A percentile compares a stretch with the other conserved stretches of the same genome.
These are phyloP conservation scores for Carapus acus DNA, from an alignment of 2,797 vertebrate species.

Conservation along the genomic window DNA sequence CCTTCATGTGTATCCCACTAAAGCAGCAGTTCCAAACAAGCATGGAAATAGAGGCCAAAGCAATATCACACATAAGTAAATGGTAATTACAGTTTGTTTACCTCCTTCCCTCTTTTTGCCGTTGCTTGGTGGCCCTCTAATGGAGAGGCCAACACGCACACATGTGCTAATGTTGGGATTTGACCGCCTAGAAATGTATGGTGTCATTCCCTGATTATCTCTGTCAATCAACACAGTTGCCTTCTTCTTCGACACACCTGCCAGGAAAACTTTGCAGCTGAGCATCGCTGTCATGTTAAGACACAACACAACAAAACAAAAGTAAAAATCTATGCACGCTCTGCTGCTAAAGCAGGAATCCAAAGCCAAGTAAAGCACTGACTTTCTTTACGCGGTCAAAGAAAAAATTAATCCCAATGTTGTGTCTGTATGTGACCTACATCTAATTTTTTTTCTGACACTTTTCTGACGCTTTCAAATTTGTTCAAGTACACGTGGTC, in stretches of 20 bases:
- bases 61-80: slow-evolving; percentile 11
- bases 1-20: background rate
- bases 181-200: background rate
- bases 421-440: no score
- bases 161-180: background rate
- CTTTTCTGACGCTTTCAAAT: no score
- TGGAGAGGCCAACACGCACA: background rate
- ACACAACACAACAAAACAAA: slow-evolving; percentile 3
- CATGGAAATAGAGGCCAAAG: background rate
- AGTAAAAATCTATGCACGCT: background rate
- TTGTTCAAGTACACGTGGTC: no score
- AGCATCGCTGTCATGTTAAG: background rate
- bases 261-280: background rate
- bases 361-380: no score
- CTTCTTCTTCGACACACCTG: background rate
- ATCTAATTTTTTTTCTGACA: no score
- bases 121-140: slow-evolving; percentile 2
- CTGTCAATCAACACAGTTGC: background rate
- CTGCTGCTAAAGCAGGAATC: background rate
- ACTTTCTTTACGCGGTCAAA: no score
- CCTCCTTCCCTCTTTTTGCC: background rate
- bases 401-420: no score
- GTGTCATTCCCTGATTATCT: slow-evolving; percentile 4
- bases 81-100: slow-evolving; percentile 8
- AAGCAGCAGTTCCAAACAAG: slow-evolving; percentile 14